These are phyloP conservation scores for Condylostylus longicornis DNA, from an alignment of 1,140 invertebrate species.

Conservation along the genomic window DNA sequence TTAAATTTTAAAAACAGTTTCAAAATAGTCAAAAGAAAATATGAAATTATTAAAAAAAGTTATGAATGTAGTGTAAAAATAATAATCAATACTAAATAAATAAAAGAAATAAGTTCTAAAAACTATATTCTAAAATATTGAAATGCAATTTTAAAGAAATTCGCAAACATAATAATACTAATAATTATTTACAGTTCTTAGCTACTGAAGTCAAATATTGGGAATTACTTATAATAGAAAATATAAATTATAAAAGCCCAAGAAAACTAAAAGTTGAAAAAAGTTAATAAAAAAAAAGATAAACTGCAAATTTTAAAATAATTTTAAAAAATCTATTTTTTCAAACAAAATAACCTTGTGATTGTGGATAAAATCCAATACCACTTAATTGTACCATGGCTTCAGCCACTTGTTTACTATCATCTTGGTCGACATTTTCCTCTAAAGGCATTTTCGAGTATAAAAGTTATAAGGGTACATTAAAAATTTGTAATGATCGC, in stretches of 20 bases:
- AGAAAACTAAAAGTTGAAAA: background rate
- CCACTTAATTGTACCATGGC: conserved; percentile 72
- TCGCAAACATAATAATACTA: too few relatives aligned
- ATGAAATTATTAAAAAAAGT: too few relatives aligned
- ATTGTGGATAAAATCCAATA: conserved; percentile 49
- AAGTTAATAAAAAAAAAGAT: background rate
- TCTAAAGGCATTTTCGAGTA: conserved; percentile 23
- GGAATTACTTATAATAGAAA: conserved; percentile 1
- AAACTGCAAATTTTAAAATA: conserved; percentile 13
- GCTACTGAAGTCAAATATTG: too few relatives aligned
- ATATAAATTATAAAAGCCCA: conserved; percentile 4
- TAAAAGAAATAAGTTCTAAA: too few relatives aligned
- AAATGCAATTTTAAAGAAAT: too few relatives aligned
- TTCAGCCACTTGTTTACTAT: conserved; percentile 66
- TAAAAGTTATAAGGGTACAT: background rate
- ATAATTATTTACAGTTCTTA: too few relatives aligned
- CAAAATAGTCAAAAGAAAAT: too few relatives aligned
- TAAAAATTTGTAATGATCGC: too few relatives aligned
- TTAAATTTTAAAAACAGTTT: too few relatives aligned
- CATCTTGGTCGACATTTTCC: conserved; percentile 46
- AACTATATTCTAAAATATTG: too few relatives aligned
- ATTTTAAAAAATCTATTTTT: conserved; percentile 9
- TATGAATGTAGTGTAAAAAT: too few relatives aligned
- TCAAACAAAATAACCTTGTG: conserved; percentile 31
- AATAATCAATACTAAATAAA: too few relatives aligned